phyloP scores from a whole-genome alignment of 2,113 vertebrate genomes.

The Protomyctophum bolini region DNA sequence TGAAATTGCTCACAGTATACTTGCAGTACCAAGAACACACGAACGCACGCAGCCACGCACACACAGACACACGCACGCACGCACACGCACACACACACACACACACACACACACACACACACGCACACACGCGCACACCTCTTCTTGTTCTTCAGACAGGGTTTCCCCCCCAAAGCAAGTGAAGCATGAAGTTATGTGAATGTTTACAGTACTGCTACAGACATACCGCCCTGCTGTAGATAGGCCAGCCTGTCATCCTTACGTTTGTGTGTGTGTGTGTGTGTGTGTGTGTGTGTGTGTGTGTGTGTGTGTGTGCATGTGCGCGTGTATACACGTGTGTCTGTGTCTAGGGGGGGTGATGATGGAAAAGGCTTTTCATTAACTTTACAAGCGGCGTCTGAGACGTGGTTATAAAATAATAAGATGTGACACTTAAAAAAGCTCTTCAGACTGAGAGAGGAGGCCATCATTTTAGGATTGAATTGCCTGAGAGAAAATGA shows the following conservation, averaged over 20 bases:
- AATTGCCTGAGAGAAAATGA: conserved; percentile 1
- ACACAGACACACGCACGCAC: too few relatives aligned
- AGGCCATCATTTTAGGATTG: conserved; percentile 9
- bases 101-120: too few relatives aligned
- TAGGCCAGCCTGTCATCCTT: not conserved
- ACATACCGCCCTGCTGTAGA: too few relatives aligned
- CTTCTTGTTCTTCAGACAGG: not conserved
- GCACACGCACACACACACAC: too few relatives aligned
- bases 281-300: not conserved
- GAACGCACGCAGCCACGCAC: too few relatives aligned
- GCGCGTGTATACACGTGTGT: conserved; percentile 11
- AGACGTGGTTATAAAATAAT: conserved; percentile 23
- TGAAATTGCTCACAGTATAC: not conserved
- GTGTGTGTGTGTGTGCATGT: not conserved
- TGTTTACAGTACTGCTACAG: too few relatives aligned
- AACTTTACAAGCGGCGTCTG: conserved; percentile 16
- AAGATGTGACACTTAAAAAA: conserved; percentile 8
- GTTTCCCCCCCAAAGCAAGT: not conserved
- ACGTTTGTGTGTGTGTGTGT: not conserved
- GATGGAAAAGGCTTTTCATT: conserved; percentile 18
- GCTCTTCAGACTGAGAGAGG: conserved; percentile 19
- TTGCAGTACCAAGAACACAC: too few relatives aligned
- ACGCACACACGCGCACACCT: conserved; percentile 4
- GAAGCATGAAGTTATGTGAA: too few relatives aligned
- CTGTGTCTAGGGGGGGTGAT: conserved; percentile 17